phyloP scores from a whole-genome alignment of 2,888 invertebrate species.

The Mamestra brassicae region DNA sequence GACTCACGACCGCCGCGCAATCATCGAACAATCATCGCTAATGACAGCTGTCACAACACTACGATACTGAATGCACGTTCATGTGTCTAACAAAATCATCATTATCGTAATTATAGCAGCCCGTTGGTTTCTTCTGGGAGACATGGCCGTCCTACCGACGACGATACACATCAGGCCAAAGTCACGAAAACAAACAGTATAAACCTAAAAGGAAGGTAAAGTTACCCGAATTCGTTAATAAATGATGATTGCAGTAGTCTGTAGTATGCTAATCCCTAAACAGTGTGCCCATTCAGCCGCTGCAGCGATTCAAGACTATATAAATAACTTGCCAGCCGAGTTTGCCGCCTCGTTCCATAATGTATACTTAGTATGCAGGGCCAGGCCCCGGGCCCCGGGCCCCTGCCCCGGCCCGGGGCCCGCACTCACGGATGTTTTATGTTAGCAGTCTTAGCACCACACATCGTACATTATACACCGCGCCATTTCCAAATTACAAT shows the following conservation, averaged over 20 bases:
- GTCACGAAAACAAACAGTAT: background rate
- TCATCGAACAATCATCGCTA: constrained; percentile 18
- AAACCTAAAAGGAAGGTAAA: background rate
- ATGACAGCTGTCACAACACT: constrained; percentile 5
- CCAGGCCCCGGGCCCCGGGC: background rate
- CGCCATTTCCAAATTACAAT: constrained; percentile 52
- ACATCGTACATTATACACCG: constrained; percentile 29
- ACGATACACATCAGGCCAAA: background rate
- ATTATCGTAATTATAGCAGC: background rate
- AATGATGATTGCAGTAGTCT: background rate
- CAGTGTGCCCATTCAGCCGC: background rate
- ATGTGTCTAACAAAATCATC: constrained; percentile 17
- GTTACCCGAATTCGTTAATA: background rate
- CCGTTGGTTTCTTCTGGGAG: background rate
- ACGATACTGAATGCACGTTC: background rate
- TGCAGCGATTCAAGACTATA: constrained; percentile 12
- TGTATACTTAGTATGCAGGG: constrained; percentile 42
- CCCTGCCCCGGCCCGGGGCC: background rate
- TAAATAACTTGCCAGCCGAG: constrained; percentile 1
- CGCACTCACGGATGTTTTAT: constrained; percentile 13
- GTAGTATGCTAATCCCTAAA: background rate
- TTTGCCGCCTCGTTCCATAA: constrained; percentile 17
- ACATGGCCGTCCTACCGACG: background rate
- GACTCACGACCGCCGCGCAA: constrained; percentile 1
- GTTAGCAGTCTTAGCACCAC: constrained; percentile 38